phyloP scores from a whole-genome alignment of 2,888 invertebrate genomes.

The Liopterus haemorrhoidalis region DNA sequence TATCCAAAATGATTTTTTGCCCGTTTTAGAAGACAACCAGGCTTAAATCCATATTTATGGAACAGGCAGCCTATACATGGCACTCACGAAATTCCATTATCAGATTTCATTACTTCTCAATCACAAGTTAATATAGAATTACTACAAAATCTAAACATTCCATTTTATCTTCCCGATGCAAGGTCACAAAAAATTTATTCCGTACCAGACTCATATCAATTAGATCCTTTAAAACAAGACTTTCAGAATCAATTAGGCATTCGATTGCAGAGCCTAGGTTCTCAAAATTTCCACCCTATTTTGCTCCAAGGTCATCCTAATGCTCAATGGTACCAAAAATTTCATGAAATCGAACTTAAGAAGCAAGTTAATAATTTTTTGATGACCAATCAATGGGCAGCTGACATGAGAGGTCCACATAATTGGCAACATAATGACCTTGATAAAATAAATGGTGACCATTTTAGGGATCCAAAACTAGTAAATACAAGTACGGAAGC shows the following conservation, averaged over 20 bases:
- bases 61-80: slow-evolving; percentile 30
- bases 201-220: slow-evolving; percentile 10
- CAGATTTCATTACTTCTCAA: no score
- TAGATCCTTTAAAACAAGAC: slow-evolving; percentile 1
- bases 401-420: slow-evolving; percentile 13
- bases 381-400: slow-evolving; percentile 13
- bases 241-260: slow-evolving; percentile 8
- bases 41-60: slow-evolving; percentile 43
- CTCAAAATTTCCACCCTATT: slow-evolving; percentile 23
- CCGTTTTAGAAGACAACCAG: slow-evolving; percentile 41
- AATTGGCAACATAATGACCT: no score
- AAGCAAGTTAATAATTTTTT: slow-evolving; percentile 38
- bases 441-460: no score
- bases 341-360: slow-evolving; percentile 38
- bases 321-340: slow-evolving; percentile 14
- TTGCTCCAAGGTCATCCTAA: no score
- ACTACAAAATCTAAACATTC: background rate
- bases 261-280: no score
- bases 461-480: no score
- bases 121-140: no score
- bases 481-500: no score
- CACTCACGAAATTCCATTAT: slow-evolving; percentile 36
- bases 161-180: slow-evolving; percentile 17
- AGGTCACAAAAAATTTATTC: slow-evolving; percentile 11
- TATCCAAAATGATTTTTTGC: background rate